Evolutionary conservation across 2,888 invertebrate genomes (phyloP), one percentile per base, ranked within the genome.

Genomic region (Hyppa rectilinea): DNA sequence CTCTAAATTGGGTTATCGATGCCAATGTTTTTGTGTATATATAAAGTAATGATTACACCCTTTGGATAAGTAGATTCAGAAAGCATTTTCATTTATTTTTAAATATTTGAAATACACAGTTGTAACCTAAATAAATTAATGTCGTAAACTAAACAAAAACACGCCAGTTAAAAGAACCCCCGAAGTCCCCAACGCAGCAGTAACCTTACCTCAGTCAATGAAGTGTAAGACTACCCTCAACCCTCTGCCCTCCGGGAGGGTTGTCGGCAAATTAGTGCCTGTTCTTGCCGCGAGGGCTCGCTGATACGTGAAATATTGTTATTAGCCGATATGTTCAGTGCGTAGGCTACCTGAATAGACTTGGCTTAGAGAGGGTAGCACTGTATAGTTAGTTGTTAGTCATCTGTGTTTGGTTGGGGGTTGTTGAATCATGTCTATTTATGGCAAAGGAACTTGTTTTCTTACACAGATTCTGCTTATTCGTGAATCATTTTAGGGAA

Each of bases 221-320:
- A 83, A 82, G 80, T 85, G 85, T 77, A 83, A 73, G 58, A 73
- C 81, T 73, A 56, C 85, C 66, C 79, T 79, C 82, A 71, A 59
- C 74, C 73, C 71, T 60, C 55, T 66, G 60, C 75, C 79, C 82
- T 77, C 72, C 63, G 81, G 62, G 84, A 77, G 81, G 78, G 77
- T 72, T 80, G 84, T 85, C 84, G 75, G 81, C 85, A 74, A 83
- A 85, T 85, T 85, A 85, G 85, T 82, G 81, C 78, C 74, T 65
- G 71, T 65, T 68, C 63, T 58, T 62, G 34, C 61, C 60, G 58
- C 64, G 64, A 75, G 83, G 70, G 71, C 55, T 63, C 65, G 79
- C 71, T 84, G 66, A 53, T 75, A 70, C 73, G 78, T 77, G 63
- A 83, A 77, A 83, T 85, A 83, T 85, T 73, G 72, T 83, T 84